Conservation (phyloP, 2,888 invertebrate species). For the Nycteola revayana region DNA sequence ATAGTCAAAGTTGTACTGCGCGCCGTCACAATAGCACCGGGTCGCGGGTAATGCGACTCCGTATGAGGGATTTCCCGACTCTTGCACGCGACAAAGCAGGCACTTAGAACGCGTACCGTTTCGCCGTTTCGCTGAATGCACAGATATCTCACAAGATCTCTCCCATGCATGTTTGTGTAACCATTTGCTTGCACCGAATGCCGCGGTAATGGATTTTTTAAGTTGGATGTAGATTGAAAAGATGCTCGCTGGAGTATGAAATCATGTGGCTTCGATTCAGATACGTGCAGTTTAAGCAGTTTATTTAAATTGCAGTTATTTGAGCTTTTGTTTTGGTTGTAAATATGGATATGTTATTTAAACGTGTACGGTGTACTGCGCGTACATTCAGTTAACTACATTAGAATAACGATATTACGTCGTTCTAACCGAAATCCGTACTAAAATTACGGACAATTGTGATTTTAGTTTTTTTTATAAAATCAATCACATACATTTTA, state of each 20-base stretch:
- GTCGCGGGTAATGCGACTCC: constrained; percentile 41
- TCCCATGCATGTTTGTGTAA: constrained; percentile 59
- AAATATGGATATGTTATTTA: too few species aligned
- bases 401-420: too few species aligned
- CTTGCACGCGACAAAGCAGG: constrained; percentile 51
- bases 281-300: constrained; percentile 1
- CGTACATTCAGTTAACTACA: too few species aligned
- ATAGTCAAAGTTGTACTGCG: constrained; percentile 33
- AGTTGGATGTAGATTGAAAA: constrained; percentile 24
- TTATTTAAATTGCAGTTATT: neutral
- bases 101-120: constrained; percentile 56
- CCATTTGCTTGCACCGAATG: constrained; percentile 58
- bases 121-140: constrained; percentile 57
- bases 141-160: constrained; percentile 48
- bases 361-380: too few species aligned
- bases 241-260: constrained; percentile 21
- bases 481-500: too few species aligned
- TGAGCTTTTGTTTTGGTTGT: too few species aligned
- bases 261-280: constrained; percentile 7
- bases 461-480: too few species aligned
- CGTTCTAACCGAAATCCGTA: too few species aligned
- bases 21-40: constrained; percentile 20
- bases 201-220: constrained; percentile 54
- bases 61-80: constrained; percentile 51
- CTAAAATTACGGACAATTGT: too few species aligned